These are phyloP conservation scores for Zaprionus africanus DNA, from an alignment of 1,140 invertebrate genomes.

Conservation along the genomic window DNA sequence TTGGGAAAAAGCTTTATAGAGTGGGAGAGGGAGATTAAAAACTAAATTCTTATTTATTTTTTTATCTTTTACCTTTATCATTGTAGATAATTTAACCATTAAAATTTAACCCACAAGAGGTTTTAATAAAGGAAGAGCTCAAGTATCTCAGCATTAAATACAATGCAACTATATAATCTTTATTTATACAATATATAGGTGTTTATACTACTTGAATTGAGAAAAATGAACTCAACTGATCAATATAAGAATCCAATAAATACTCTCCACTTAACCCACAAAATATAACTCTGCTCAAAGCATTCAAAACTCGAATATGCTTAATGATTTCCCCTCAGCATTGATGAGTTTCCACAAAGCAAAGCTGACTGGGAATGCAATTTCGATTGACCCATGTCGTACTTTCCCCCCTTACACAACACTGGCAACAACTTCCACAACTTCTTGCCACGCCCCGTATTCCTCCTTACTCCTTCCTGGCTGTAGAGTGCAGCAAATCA, in stretches of 20 bases:
- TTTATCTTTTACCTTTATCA: too few species aligned
- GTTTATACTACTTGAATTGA: too few species aligned
- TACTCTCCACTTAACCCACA: neutral
- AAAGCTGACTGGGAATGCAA: conserved; percentile 19
- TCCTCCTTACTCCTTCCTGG: neutral
- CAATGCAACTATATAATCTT: too few species aligned
- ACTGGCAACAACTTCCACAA: neutral
- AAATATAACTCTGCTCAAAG: neutral
- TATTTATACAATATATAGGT: too few species aligned
- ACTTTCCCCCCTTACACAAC: neutral
- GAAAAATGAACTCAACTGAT: too few species aligned
- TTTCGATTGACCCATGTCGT: conserved; percentile 32
- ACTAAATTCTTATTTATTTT: neutral
- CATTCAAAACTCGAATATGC: neutral
- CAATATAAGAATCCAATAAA: too few species aligned
- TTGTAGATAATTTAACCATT: too few species aligned
- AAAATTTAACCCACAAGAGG: too few species aligned
- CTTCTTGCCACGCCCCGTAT: neutral
- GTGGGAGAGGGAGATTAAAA: neutral
- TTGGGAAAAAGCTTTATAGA: too few species aligned
- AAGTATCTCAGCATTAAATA: too few species aligned
- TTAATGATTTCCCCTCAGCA: neutral
- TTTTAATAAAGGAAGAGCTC: too few species aligned
- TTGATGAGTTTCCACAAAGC: neutral
- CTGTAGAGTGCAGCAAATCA: conserved; percentile 71